Evolutionary conservation across 2,113 vertebrate genomes (phyloP), one percentile per base, ranked within the genome.

Genomic region (Loxodonta africana): DNA sequence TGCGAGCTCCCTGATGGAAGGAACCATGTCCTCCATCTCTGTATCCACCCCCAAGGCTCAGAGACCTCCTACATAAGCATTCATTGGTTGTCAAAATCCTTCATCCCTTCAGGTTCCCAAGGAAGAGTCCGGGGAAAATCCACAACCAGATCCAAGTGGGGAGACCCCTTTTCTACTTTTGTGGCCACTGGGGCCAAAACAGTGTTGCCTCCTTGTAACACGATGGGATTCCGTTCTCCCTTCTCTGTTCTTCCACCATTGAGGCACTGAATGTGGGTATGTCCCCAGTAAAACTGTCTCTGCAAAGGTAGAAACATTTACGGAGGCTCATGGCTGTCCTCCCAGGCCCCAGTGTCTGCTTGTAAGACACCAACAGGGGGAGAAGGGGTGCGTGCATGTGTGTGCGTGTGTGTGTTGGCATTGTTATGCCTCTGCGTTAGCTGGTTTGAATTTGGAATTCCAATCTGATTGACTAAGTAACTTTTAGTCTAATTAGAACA

Each of bases 401-500:
- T 8, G 23, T 1, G 25, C 6, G 26, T 0, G 4, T 28, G 23
- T 37, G 41, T 46, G 60, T 33, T 41, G 41, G 18, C 63, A 57
- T 78, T 0, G 0, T 62, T 4, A 6, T 17, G 44, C 84, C 60
- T 25, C 69, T 26, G 63, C 0, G 2, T 94, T 98, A 94, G 69
- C 74, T 86, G n/a, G 97, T 97, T 98, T 95, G 95, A 98, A 98
- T 98, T 98, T 97, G 96, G 95, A 98, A 98, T 98, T 98, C 95
- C 96, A 98, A 98, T 98, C 98, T 98, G 97, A 98, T 94, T 97
- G 97, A 98, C 97, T 88, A 97, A 98, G 97, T 97, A 97, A 98
- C 98, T 98, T 98, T 94, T 96, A 97, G 95, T 94, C 97, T 98
- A 98, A 99, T 98, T 98, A 98, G 97, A 98, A 98, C 97, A 97